Conservation (phyloP, 2,797 vertebrate species). For the Psittacula echo region DNA sequence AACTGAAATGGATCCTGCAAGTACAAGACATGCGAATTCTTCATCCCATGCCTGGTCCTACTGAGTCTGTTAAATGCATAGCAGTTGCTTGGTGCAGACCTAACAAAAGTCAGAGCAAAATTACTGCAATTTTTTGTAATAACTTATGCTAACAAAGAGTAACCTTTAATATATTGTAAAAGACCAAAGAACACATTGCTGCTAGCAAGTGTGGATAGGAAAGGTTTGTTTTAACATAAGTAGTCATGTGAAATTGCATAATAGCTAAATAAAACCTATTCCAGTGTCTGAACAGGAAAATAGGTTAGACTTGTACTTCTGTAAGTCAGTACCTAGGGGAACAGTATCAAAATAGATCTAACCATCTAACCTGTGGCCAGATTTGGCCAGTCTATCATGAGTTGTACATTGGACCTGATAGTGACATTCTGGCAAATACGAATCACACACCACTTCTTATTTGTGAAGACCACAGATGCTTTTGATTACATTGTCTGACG, state of each 20-base stretch:
- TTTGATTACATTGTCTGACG: accelerated
- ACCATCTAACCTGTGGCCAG: neutral
- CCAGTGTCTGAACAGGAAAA: neutral
- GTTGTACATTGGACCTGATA: neutral
- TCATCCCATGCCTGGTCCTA: neutral
- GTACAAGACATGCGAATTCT: neutral
- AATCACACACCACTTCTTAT: neutral
- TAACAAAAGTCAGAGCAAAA: neutral
- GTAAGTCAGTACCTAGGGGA: neutral
- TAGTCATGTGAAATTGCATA: neutral
- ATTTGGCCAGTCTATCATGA: neutral
- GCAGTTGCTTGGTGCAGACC: neutral
- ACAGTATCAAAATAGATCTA: neutral
- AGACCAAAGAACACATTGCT: neutral
- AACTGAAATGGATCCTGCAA: neutral
- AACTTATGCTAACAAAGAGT: neutral
- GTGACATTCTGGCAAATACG: neutral
- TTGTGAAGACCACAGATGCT: neutral
- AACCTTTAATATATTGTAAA: neutral
- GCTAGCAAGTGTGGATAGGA: neutral
- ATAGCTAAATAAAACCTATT: neutral
- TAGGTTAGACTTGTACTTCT: neutral
- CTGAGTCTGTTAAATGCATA: neutral
- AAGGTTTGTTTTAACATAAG: neutral
- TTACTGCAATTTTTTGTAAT: neutral